A percentile compares a stretch with the other conserved stretches of the same genome.
Evolutionary conservation across 2,797 vertebrate genomes (phyloP).

Genomic region (Petrocephalus schoutedeni): DNA sequence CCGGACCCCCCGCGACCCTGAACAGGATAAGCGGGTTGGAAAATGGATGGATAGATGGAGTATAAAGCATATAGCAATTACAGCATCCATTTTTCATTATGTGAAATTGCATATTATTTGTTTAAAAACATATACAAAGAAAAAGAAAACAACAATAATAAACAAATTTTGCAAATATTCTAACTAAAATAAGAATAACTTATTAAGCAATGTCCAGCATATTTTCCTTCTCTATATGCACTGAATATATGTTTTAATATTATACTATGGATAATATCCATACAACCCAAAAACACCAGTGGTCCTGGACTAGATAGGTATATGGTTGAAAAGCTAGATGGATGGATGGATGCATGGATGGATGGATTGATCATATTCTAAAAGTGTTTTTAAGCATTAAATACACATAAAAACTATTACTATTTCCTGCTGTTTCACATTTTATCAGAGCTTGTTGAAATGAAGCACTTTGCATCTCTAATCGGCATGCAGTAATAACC

Average conservation of each 20-base stretch:
- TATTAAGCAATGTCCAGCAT: not conserved
- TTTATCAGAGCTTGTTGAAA: not conserved
- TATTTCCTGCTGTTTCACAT: not conserved
- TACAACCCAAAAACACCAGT: slow-evolving; percentile 40
- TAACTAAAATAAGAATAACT: not conserved
- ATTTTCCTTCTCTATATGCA: not conserved
- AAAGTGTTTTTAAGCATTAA: not conserved
- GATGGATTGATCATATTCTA: not conserved
- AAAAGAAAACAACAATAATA: not conserved
- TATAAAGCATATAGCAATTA: not conserved
- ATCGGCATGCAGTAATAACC: not conserved
- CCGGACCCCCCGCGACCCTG: too few relatives aligned
- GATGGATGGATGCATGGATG: not conserved
- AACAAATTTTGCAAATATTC: not conserved
- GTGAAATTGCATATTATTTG: not conserved
- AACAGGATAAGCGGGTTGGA: too few relatives aligned
- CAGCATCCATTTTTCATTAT: not conserved
- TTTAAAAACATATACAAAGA: not conserved
- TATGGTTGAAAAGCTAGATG: not conserved
- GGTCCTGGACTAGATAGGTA: not conserved
- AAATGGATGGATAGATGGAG: too few relatives aligned
- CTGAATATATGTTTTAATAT: slow-evolving; percentile 24
- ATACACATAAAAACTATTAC: not conserved
- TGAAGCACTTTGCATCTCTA: not conserved
- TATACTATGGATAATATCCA: slow-evolving; percentile 54